phyloP scores from a whole-genome alignment of 2,113 vertebrate genomes.

The Gallinago undulata region DNA sequence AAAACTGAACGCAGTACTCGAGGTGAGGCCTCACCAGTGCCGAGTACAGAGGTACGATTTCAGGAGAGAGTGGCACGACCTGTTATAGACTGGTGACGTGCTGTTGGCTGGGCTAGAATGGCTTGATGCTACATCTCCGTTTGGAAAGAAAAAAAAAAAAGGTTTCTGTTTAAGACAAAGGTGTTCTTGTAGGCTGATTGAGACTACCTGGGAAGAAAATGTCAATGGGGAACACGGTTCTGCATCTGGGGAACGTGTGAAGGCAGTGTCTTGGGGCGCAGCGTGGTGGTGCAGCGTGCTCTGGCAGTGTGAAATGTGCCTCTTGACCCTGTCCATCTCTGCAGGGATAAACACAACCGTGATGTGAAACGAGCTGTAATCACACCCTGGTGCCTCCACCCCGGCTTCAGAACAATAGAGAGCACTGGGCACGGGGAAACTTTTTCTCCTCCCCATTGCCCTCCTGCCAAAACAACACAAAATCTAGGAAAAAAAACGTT shows the following conservation, averaged over 20 bases:
- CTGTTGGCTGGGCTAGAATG: not conserved
- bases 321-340: not conserved
- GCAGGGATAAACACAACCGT: not conserved
- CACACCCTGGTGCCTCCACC: not conserved
- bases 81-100: not conserved
- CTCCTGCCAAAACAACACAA: not conserved
- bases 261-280: not conserved
- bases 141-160: not conserved
- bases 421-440: not conserved
- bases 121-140: not conserved
- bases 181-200: not conserved
- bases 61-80: not conserved
- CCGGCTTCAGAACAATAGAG: not conserved
- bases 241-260: not conserved
- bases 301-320: not conserved
- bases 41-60: too few relatives aligned
- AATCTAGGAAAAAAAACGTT: slow-evolving; percentile 17
- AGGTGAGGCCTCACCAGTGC: too few relatives aligned
- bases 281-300: not conserved
- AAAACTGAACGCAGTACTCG: too few relatives aligned
- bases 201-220: not conserved
- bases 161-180: not conserved
- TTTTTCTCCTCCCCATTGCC: not conserved
- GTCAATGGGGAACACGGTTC: not conserved
- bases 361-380: not conserved